Conservation (phyloP, 1,140 invertebrate species). For the Dryas iulia region DNA sequence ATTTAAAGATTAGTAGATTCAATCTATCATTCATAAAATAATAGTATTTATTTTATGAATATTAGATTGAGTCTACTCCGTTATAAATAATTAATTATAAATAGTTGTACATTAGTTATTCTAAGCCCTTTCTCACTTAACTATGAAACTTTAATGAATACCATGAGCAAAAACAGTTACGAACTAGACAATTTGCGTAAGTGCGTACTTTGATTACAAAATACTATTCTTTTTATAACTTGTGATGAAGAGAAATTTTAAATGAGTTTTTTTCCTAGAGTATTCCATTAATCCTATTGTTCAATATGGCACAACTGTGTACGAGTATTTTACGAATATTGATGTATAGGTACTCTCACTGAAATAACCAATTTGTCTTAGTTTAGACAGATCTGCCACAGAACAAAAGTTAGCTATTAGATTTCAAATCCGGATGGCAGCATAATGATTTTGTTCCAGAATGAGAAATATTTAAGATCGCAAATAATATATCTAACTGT, state of each 20-base stretch:
- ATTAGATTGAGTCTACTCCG: too few relatives aligned
- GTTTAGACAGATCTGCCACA: not conserved
- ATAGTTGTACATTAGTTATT: too few relatives aligned
- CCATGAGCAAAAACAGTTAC: too few relatives aligned
- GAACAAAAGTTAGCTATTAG: not conserved
- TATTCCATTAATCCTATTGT: too few relatives aligned
- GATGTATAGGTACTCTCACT: not conserved
- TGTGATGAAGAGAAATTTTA: not conserved
- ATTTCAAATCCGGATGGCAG: not conserved
- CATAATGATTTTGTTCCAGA: not conserved
- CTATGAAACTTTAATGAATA: too few relatives aligned
- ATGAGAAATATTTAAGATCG: not conserved
- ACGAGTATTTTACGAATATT: not conserved
- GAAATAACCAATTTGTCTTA: not conserved
- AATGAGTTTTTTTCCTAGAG: not conserved
- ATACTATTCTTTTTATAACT: not conserved
- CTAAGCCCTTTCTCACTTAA: too few relatives aligned
- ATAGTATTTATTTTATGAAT: too few relatives aligned
- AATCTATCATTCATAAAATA: too few relatives aligned
- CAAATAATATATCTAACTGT: not conserved
- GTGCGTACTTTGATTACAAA: not conserved
- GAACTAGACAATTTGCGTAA: not conserved
- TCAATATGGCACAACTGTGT: not conserved
- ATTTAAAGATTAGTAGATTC: too few relatives aligned
- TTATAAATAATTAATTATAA: too few relatives aligned